A percentile compares a stretch with the other conserved stretches of the same genome.
Evolutionary conservation across 2,888 invertebrate species (phyloP).

Genomic region (Abrostola triplasia): DNA sequence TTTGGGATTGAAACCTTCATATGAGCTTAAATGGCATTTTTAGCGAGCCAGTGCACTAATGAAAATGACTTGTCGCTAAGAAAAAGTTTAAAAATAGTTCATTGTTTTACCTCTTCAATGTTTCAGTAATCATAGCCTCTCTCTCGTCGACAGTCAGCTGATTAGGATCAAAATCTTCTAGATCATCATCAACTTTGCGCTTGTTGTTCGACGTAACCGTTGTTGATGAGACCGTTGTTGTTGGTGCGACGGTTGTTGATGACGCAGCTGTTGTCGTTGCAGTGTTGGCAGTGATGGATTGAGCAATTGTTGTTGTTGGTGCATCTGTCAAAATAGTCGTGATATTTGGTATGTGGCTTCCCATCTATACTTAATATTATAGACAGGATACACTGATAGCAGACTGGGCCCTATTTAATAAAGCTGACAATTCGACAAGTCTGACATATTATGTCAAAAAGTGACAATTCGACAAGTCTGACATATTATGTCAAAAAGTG

Average conservation of each 20-base stretch:
- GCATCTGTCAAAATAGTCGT: constrained; percentile 19
- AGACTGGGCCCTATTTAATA: too few relatives aligned
- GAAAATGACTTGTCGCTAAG: too few relatives aligned
- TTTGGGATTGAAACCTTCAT: too few relatives aligned
- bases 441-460: too few relatives aligned
- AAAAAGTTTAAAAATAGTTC: background rate
- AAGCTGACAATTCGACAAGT: too few relatives aligned
- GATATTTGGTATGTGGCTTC: constrained; percentile 7
- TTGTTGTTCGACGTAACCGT: constrained; percentile 54
- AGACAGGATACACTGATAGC: too few relatives aligned
- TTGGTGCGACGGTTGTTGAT: constrained; percentile 33
- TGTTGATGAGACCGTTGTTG: constrained; percentile 36
- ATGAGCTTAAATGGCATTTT: too few relatives aligned
- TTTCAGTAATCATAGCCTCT: constrained; percentile 75
- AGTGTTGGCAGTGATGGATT: constrained; percentile 19
- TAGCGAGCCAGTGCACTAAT: too few relatives aligned
- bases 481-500: too few relatives aligned
- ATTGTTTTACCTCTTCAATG: constrained; percentile 66
- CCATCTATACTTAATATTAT: too few relatives aligned
- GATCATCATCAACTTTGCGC: constrained; percentile 65
- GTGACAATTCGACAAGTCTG: too few relatives aligned
- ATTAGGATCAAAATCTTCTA: constrained; percentile 61
- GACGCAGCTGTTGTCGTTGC: constrained; percentile 14
- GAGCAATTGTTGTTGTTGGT: constrained; percentile 43
- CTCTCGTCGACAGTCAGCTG: constrained; percentile 67